A percentile compares a stretch with the other conserved stretches of the same genome.
Conservation (phyloP, 2,888 invertebrate species). For the Lepeophtheirus nordmannii region DNA sequence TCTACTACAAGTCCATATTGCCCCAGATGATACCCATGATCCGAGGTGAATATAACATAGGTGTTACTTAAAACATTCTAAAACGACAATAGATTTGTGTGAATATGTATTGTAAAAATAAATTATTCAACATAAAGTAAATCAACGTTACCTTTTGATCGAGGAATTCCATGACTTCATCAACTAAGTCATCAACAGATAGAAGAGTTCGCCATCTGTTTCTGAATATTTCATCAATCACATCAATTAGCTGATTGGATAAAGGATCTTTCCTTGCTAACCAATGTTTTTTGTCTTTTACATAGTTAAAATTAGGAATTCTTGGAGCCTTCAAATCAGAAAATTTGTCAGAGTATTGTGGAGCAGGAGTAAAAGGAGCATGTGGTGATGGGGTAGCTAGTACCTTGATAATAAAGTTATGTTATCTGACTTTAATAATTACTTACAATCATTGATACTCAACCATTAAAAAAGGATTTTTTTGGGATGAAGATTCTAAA, state of each 20-base stretch:
- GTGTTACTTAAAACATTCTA: slow-evolving; percentile 50
- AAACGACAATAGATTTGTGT: slow-evolving; percentile 34
- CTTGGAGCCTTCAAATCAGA: slow-evolving; percentile 44
- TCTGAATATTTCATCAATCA: slow-evolving; percentile 53
- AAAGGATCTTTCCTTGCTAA: slow-evolving; percentile 53
- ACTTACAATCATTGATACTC: too few relatives aligned
- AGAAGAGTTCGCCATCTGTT: slow-evolving; percentile 62
- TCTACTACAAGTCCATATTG: slow-evolving; percentile 76
- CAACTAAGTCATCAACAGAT: slow-evolving; percentile 72
- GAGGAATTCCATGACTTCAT: slow-evolving; percentile 40
- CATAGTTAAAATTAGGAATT: slow-evolving; percentile 46
- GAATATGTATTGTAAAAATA: too few relatives aligned
- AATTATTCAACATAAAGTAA: too few relatives aligned
- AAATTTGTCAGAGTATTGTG: slow-evolving; percentile 49
- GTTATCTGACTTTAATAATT: too few relatives aligned
- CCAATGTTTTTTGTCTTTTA: slow-evolving; percentile 55
- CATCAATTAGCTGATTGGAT: slow-evolving; percentile 42
- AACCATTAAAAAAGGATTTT: slow-evolving; percentile 59
- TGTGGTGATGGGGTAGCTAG: slow-evolving; percentile 76
- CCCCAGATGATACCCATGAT: slow-evolving; percentile 79
- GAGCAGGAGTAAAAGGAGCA: slow-evolving; percentile 66
- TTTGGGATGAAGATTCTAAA: slow-evolving; percentile 26
- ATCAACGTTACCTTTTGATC: too few relatives aligned
- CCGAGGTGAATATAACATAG: slow-evolving; percentile 66
- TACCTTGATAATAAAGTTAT: too few relatives aligned